These are phyloP conservation scores for Notothenia rossii DNA, from an alignment of 2,113 vertebrate genomes.

Conservation along the genomic window DNA sequence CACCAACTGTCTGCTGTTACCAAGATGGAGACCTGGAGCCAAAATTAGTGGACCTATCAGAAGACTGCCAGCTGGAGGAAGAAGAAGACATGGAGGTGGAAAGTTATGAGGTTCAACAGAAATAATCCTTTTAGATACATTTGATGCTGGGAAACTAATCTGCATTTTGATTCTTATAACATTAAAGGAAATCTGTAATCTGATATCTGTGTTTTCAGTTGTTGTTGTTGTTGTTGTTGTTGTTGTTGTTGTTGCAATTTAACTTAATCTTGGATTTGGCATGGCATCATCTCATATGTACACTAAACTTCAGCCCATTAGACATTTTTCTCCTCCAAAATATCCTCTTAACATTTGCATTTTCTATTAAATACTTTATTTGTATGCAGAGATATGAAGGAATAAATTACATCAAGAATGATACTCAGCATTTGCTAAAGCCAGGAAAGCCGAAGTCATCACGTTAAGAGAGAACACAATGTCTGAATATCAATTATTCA, in stretches of 20 bases:
- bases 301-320: not conserved
- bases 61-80: constrained; percentile 45
- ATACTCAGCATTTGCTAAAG: not conserved
- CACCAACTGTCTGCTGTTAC: constrained; percentile 43
- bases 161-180: not conserved
- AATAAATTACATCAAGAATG: not conserved
- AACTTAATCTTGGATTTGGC: not conserved
- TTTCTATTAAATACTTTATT: not conserved
- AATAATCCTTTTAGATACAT: constrained; percentile 23
- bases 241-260: not conserved
- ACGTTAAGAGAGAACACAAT: not conserved
- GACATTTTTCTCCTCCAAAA: not conserved
- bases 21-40: constrained; percentile 39
- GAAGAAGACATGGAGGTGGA: constrained; percentile 17
- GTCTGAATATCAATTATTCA: constrained; percentile 18
- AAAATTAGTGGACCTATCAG: constrained; percentile 45
- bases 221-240: too few relatives aligned
- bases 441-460: constrained; percentile 8
- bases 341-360: not conserved
- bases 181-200: not conserved
- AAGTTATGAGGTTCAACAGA: constrained; percentile 15
- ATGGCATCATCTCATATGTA: not conserved
- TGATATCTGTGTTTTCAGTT: not conserved
- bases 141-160: not conserved
- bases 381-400: not conserved